Evolutionary conservation across 2,113 vertebrate species (phyloP).

Genomic region (Speoplatyrhinus poulsoni): DNA sequence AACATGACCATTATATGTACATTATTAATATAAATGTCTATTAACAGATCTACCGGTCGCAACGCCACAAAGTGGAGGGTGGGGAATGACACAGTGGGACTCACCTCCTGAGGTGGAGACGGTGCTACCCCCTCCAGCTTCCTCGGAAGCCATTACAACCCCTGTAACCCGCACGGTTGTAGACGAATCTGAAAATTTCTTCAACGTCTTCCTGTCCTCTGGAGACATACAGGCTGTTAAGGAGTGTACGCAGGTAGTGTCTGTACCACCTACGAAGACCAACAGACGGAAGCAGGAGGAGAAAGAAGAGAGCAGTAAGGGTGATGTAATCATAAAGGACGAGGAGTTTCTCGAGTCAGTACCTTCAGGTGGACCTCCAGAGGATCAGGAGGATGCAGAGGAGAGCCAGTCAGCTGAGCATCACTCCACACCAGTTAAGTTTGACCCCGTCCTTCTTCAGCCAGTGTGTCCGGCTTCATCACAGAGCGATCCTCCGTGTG

Average conservation of each 20-base stretch:
- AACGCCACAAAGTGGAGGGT: conserved; percentile 85
- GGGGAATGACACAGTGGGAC: conserved; percentile 93
- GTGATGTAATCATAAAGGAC: conserved; percentile 32
- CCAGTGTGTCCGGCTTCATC: conserved; percentile 41
- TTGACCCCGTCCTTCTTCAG: conserved; percentile 49
- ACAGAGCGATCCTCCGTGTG: conserved; percentile 29
- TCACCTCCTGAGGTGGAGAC: conserved; percentile 76
- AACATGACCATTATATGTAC: neutral
- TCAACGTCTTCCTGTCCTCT: conserved; percentile 90
- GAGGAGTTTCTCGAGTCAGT: conserved; percentile 26
- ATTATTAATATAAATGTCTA: neutral
- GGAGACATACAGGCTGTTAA: conserved; percentile 78
- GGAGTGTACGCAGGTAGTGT: conserved; percentile 83
- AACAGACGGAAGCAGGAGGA: conserved; percentile 79
- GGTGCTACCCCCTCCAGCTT: conserved; percentile 61
- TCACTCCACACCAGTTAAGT: conserved; percentile 25
- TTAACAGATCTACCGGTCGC: conserved; percentile 74
- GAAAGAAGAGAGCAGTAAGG: conserved; percentile 70
- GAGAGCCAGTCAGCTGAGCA: conserved; percentile 39
- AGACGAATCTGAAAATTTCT: conserved; percentile 96
- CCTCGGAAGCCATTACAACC: conserved; percentile 94
- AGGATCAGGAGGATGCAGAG: conserved; percentile 49
- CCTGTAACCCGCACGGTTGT: conserved; percentile 92
- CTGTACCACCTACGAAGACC: conserved; percentile 90
- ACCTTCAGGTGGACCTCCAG: conserved; percentile 34